These are phyloP conservation scores for Syngnathus floridae DNA, from an alignment of 2,113 vertebrate species.

Conservation along the genomic window DNA sequence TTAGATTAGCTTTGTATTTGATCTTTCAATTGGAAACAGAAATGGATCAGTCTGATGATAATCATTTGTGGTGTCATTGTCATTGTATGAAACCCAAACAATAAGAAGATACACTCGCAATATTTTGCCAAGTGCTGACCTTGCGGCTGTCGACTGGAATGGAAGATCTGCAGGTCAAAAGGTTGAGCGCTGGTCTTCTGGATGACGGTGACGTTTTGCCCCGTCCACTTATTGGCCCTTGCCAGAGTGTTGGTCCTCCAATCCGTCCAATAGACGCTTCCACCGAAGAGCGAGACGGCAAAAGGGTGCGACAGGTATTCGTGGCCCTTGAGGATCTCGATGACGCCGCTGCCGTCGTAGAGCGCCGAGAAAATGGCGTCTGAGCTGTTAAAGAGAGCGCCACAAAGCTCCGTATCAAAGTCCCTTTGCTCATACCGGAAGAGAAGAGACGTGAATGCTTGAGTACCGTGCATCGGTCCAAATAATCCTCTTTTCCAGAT, in stretches of 20 bases:
- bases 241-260: conserved; percentile 98
- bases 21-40: no score
- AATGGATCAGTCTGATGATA: no score
- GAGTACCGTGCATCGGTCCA: conserved; percentile 96
- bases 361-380: conserved; percentile 97
- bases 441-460: conserved; percentile 4
- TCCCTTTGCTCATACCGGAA: background rate
- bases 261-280: conserved; percentile 96
- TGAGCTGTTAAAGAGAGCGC: conserved; percentile 71
- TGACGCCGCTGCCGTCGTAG: conserved; percentile 88
- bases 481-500: conserved; percentile 94
- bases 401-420: no score
- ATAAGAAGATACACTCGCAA: no score
- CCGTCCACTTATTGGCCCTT: conserved; percentile 97
- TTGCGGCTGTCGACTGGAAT: conserved; percentile 94
- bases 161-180: conserved; percentile 96
- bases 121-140: conserved; percentile 63
- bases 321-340: conserved; percentile 91
- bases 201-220: conserved; percentile 93
- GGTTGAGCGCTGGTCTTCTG: conserved; percentile 98
- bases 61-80: no score
- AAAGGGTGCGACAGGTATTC: conserved; percentile 98
- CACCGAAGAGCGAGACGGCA: conserved; percentile 92
- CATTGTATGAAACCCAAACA: no score
- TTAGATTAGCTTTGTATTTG: conserved; percentile 1